These are phyloP conservation scores for Lampropteryx suffumata DNA, from an alignment of 2,888 invertebrate genomes.

Conservation along the genomic window DNA sequence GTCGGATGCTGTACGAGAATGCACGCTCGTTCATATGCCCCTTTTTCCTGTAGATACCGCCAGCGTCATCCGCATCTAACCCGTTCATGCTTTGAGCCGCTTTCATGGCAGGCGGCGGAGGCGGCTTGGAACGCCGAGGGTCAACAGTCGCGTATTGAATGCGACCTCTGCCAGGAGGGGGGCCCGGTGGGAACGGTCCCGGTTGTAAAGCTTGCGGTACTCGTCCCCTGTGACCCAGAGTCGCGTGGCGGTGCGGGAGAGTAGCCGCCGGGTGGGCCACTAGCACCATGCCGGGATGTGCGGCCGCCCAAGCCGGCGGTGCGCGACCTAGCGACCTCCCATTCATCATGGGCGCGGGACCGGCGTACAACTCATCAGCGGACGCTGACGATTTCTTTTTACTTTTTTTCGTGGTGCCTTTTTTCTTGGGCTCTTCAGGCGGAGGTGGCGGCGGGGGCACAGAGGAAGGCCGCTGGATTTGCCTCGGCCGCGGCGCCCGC, in stretches of 20 bases:
- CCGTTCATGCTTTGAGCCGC: slow-evolving; percentile 87
- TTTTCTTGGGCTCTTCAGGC: slow-evolving; percentile 85
- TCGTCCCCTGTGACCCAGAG: slow-evolving; percentile 82
- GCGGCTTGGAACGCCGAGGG: slow-evolving; percentile 85
- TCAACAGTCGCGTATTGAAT: slow-evolving; percentile 85
- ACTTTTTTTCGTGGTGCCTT: slow-evolving; percentile 77
- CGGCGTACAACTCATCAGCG: slow-evolving; percentile 83
- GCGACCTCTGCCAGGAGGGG: slow-evolving; percentile 65
- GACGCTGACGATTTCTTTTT: slow-evolving; percentile 83
- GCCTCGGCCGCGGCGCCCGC: slow-evolving; percentile 89
- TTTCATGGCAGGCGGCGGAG: slow-evolving; percentile 83
- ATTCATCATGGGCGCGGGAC: slow-evolving; percentile 70
- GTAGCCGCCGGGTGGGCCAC: slow-evolving; percentile 75
- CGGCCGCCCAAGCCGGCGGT: slow-evolving; percentile 66
- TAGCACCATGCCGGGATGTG: slow-evolving; percentile 72
- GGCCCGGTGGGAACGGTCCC: slow-evolving; percentile 68
- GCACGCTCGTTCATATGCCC: slow-evolving; percentile 96
- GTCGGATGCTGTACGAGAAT: slow-evolving; percentile 96
- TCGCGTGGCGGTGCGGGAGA: slow-evolving; percentile 71
- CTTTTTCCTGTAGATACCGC: slow-evolving; percentile 93
- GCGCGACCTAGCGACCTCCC: slow-evolving; percentile 73
- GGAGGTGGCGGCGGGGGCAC: slow-evolving; percentile 93
- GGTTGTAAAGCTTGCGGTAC: slow-evolving; percentile 82
- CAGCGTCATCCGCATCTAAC: slow-evolving; percentile 84
- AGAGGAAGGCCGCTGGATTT: slow-evolving; percentile 90